These are phyloP conservation scores for Watsonalla cultraria DNA, from an alignment of 2,888 invertebrate genomes.

Conservation along the genomic window DNA sequence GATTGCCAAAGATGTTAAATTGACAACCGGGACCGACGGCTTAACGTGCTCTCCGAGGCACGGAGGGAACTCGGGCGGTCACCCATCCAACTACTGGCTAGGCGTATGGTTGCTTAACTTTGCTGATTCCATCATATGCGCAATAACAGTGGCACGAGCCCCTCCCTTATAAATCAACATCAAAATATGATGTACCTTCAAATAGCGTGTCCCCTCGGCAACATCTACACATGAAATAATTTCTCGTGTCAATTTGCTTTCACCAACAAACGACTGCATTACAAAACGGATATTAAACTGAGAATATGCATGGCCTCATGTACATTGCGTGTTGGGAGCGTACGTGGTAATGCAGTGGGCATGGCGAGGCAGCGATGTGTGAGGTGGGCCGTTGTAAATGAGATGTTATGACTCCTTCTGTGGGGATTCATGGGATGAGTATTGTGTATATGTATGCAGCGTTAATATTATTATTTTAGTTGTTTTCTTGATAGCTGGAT, in stretches of 20 bases:
- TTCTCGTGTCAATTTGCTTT: constrained; percentile 22
- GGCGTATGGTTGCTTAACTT: no score
- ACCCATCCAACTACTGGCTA: no score
- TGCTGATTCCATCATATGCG: no score
- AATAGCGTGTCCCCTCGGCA: neutral
- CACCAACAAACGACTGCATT: constrained; percentile 32
- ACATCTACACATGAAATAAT: neutral
- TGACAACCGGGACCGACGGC: no score
- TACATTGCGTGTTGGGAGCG: neutral
- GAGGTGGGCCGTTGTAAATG: neutral
- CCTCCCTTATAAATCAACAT: no score
- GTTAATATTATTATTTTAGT: no score
- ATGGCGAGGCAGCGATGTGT: neutral
- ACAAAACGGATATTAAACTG: constrained; percentile 37
- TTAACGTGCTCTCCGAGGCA: no score
- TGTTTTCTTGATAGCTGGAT: no score
- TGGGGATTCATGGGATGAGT: neutral
- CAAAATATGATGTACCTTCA: neutral
- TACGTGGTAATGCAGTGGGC: neutral
- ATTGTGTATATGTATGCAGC: neutral
- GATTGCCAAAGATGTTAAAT: no score
- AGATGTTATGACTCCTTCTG: neutral
- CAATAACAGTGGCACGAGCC: no score
- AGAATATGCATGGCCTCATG: neutral
- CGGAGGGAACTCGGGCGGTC: no score